phyloP scores from a whole-genome alignment of 2,797 vertebrate genomes.

The Syncerus caffer region DNA sequence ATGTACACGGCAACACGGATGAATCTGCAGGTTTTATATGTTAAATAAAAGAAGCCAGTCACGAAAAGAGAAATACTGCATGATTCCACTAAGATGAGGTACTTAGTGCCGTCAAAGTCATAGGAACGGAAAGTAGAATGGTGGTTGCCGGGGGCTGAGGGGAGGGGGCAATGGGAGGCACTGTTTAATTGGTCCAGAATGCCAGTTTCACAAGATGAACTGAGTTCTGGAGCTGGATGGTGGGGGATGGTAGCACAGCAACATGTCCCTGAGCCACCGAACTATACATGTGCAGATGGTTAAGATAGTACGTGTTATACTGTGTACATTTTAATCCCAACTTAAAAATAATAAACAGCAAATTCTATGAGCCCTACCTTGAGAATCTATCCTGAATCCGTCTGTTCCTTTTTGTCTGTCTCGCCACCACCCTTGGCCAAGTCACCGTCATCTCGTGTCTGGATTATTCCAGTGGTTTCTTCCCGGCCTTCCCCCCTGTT shows the following conservation, averaged over 20 bases:
- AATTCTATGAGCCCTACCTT: neutral
- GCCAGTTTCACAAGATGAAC: neutral
- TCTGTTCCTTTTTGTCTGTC: neutral
- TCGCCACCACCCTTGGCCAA: neutral
- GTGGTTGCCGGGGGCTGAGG: neutral
- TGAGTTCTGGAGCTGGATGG: neutral
- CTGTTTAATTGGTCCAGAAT: neutral
- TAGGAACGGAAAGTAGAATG: neutral
- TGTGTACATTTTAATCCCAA: neutral
- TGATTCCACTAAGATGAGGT: neutral
- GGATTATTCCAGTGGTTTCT: neutral
- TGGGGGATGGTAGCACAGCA: too few species aligned
- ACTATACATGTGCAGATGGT: too few species aligned
- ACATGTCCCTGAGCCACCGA: neutral
- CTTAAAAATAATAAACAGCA: neutral
- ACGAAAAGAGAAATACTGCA: neutral
- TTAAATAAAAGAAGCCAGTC: neutral
- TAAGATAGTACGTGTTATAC: neutral
- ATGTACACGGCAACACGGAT: neutral
- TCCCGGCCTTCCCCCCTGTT: neutral
- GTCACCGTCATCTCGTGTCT: neutral
- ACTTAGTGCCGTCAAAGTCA: neutral
- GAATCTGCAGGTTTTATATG: neutral
- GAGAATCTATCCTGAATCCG: neutral
- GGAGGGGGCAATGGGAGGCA: accelerated